Conservation (phyloP, 2,797 vertebrate genomes). For the Strix occidentalis region DNA sequence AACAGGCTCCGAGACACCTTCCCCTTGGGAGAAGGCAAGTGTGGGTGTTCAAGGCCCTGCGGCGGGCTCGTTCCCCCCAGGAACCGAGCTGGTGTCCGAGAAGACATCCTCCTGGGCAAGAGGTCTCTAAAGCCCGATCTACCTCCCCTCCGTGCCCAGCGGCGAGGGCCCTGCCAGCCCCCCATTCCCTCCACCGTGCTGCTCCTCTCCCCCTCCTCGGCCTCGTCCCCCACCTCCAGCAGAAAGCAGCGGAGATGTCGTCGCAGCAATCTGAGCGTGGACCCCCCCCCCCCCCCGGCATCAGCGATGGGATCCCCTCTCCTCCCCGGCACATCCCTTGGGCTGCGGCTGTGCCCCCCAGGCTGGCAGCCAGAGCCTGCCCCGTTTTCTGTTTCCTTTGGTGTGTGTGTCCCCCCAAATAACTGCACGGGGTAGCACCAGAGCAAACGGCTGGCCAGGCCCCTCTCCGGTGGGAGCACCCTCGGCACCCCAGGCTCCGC, state of each 20-base stretch:
- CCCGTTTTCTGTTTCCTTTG: not conserved
- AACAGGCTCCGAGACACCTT: not conserved
- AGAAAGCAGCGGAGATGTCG: not conserved
- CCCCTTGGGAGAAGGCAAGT: not conserved
- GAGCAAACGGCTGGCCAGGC: not conserved
- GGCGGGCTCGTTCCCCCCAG: not conserved
- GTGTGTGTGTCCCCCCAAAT: no score
- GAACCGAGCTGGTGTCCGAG: not conserved
- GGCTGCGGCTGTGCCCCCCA: not conserved
- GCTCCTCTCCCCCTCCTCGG: not conserved
- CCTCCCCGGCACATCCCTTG: not conserved
- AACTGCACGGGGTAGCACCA: not conserved
- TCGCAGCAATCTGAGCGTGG: accelerated
- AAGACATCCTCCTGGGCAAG: not conserved
- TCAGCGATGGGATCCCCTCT: not conserved
- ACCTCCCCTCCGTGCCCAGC: not conserved
- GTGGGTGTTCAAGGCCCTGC: not conserved
- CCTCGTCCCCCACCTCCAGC: not conserved
- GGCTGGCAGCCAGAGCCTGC: not conserved
- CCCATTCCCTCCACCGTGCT: accelerated
- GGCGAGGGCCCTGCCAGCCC: not conserved
- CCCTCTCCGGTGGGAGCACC: not conserved
- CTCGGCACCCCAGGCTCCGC: not conserved
- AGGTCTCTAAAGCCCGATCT: constrained; percentile 21
- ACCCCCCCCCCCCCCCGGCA: not conserved